phyloP scores from a whole-genome alignment of 2,888 invertebrate genomes.

The Philereme vetulata region DNA sequence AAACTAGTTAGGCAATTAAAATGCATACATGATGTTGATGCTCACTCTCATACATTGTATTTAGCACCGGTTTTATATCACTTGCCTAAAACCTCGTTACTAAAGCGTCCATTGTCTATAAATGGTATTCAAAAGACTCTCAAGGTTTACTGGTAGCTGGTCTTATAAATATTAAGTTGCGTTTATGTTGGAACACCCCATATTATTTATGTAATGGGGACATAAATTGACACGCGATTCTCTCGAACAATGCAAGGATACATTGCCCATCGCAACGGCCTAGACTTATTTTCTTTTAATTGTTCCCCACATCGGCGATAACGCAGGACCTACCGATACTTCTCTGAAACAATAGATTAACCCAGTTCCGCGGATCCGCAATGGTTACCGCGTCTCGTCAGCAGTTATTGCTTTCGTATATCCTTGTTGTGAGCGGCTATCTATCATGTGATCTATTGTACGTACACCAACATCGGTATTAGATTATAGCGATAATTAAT shows the following conservation, averaged over 20 bases:
- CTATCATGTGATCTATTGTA: conserved; percentile 83
- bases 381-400: conserved; percentile 60
- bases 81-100: conserved; percentile 45
- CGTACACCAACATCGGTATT: conserved; percentile 76
- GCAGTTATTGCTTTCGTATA: conserved; percentile 70
- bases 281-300: conserved; percentile 80
- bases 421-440: conserved; percentile 78
- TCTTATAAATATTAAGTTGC: conserved; percentile 65
- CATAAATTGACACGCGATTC: conserved; percentile 79
- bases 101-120: conserved; percentile 52
- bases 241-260: conserved; percentile 81
- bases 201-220: conserved; percentile 81
- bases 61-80: conserved; percentile 36
- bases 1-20: conserved; percentile 39
- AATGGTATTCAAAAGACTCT: conserved; percentile 50
- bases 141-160: conserved; percentile 57
- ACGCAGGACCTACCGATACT: conserved; percentile 51
- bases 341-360: conserved; percentile 77
- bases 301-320: conserved; percentile 69
- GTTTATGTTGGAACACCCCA: conserved; percentile 65
- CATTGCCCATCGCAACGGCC: conserved; percentile 64
- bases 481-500: conserved; percentile 83
- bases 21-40: conserved; percentile 53
- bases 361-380: conserved; percentile 65
- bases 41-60: conserved; percentile 16